Evolutionary conservation across 2,888 invertebrate genomes (phyloP).

Genomic region (Atethmia centrago): DNA sequence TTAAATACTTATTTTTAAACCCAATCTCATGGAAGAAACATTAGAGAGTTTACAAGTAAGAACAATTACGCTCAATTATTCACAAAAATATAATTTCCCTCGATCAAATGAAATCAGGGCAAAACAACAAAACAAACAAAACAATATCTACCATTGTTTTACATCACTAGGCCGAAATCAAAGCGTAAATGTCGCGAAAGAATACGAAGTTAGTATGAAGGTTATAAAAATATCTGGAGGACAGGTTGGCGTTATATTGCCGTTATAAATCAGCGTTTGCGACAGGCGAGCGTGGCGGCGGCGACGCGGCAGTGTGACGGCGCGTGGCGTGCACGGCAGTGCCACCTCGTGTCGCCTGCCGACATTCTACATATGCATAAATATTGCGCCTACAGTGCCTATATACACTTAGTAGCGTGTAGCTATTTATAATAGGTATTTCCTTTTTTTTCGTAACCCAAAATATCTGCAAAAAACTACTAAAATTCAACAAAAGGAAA

Average conservation of each 20-base stretch:
- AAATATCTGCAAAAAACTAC: too few species aligned
- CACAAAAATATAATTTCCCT: neutral
- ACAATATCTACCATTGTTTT: constrained; percentile 60
- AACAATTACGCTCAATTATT: neutral
- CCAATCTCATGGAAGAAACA: neutral
- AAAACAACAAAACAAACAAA: constrained; percentile 32
- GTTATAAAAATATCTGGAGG: constrained; percentile 89
- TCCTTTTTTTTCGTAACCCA: constrained; percentile 2
- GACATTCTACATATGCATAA: constrained; percentile 81
- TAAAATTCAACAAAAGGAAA: too few species aligned
- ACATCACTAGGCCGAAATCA: constrained; percentile 68
- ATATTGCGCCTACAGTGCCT: constrained; percentile 66
- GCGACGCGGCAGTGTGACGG: constrained; percentile 70
- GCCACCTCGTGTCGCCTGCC: constrained; percentile 74
- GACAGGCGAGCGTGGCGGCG: constrained; percentile 77
- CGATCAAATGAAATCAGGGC: constrained; percentile 4
- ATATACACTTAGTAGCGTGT: constrained; percentile 8
- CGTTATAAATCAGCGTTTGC: constrained; percentile 87
- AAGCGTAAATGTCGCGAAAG: constrained; percentile 77
- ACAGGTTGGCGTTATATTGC: constrained; percentile 88
- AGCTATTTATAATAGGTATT: neutral
- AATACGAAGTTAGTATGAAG: constrained; percentile 78
- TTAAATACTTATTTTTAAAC: neutral
- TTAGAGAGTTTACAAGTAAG: neutral
- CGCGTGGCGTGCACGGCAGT: constrained; percentile 74